phyloP scores from a whole-genome alignment of 92 coral and sea anemone genomes.

The Nematostella vectensis region DNA sequence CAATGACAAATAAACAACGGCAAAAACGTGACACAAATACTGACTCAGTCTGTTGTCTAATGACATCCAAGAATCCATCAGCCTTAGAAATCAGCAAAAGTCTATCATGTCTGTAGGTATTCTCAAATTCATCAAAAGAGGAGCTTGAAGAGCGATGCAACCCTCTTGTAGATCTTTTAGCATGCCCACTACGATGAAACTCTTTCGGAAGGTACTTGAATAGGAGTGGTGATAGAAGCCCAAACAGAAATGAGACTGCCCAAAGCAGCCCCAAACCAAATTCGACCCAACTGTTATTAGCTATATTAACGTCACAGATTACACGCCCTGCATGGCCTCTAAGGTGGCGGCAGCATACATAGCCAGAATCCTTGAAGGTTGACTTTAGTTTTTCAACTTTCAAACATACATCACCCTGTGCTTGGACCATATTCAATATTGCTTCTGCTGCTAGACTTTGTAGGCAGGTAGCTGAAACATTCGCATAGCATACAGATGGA shows the following conservation, averaged over 20 bases:
- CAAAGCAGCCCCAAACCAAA: constrained; percentile 57
- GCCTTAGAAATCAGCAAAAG: constrained; percentile 55
- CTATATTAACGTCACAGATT: constrained; percentile 38
- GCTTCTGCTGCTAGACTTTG: constrained; percentile 14
- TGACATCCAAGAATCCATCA: constrained; percentile 55
- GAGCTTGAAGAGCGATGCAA: constrained; percentile 33
- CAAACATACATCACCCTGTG: constrained; percentile 41
- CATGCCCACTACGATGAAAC: constrained; percentile 47
- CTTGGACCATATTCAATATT: constrained; percentile 5
- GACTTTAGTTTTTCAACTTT: constrained; percentile 7
- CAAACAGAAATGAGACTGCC: constrained; percentile 57
- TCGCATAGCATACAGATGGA: constrained; percentile 46
- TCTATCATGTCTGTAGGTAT: constrained; percentile 28
- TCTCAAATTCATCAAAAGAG: constrained; percentile 28
- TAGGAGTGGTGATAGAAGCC: constrained; percentile 71
- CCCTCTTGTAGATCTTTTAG: constrained; percentile 24
- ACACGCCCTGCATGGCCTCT: constrained; percentile 30
- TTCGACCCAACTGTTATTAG: constrained; percentile 56
- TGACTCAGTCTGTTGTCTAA: constrained; percentile 57
- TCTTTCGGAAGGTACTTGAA: constrained; percentile 89
- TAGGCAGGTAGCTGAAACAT: constrained; percentile 24
- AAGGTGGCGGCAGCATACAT: constrained; percentile 31
- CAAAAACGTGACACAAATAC: constrained; percentile 63
- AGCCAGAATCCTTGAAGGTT: constrained; percentile 27
- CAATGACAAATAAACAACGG: constrained; percentile 78